Evolutionary conservation across 2,888 invertebrate species (phyloP), one percentile per base, ranked within the genome.

Genomic region (Sepioteuthis lessoniana): DNA sequence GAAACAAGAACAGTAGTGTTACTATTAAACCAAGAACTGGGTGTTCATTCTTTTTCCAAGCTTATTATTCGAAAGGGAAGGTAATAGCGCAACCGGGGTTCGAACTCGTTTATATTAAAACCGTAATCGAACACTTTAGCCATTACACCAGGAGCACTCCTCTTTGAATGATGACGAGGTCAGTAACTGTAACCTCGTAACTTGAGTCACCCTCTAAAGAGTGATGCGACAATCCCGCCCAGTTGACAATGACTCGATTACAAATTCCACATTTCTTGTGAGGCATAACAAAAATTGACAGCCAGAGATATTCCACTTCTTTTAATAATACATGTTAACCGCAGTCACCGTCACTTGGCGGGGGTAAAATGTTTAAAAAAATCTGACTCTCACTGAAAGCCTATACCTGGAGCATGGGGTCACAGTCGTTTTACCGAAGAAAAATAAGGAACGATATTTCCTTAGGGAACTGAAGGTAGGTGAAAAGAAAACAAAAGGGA

Each of bases 321-420:
- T n/a, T 76, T 76, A 76, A 76, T 76, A 76, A 76, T 76, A 76
- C 76, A 76, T n/a, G n/a, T 76, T 76, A n/a, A 76, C 76, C 76
- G 76, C 76, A 13, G 76, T 16, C 76, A 76, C n/a, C n/a, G 35
- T 76, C 76, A 76, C n/a, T n/a, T 35, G 76, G 76, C n/a, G n/a
- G 16, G n/a, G 25, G 42, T 25, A 21, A 55, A 55, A 21, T 19
- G 28, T 0, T 19, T n/a, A 35, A 16, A 76, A 76, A n/a, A n/a
- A 76, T 13, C 76, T 76, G 76, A 35, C 76, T n/a, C 76, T n/a
- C n/a, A 35, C 35, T 76, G 76, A 35, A 76, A 76, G 76, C n/a
- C 76, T 16, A 76, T 76, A 76, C 76, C n/a, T 76, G n/a, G n/a
- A 76, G n/a, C 76, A 7, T 25, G n/a, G 76, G 76, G n/a, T 76